phyloP scores from a whole-genome alignment of 2,113 vertebrate genomes.

The Bungarus multicinctus region DNA sequence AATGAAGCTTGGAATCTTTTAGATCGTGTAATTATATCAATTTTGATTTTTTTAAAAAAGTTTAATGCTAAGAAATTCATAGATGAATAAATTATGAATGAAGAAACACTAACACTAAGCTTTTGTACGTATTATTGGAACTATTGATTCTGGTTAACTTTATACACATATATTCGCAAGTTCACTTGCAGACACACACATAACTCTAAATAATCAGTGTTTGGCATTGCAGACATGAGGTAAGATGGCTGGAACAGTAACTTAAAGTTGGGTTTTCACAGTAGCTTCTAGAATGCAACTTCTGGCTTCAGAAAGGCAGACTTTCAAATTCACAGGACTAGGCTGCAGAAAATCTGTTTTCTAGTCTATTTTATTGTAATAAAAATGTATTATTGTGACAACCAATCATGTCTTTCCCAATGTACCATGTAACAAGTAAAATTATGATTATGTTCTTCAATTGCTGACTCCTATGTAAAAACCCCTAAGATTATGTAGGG shows the following conservation, averaged over 20 bases:
- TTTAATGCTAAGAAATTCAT: neutral
- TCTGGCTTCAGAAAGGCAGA: neutral
- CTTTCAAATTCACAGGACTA: neutral
- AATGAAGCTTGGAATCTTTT: conserved; percentile 92
- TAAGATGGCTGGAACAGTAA: neutral
- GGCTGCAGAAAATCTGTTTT: neutral
- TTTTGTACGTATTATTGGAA: neutral
- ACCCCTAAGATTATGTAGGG: neutral
- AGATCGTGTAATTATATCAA: conserved; percentile 75
- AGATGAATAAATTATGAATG: neutral
- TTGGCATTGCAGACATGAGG: neutral
- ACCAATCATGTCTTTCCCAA: neutral
- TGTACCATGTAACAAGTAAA: neutral
- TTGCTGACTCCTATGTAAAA: neutral
- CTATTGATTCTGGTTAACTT: neutral
- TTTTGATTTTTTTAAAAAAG: neutral
- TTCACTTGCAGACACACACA: neutral
- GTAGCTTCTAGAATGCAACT: neutral
- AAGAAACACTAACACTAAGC: neutral
- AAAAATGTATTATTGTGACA: neutral
- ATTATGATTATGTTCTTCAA: neutral
- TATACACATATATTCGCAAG: neutral
- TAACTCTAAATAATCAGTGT: neutral
- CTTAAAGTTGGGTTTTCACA: neutral
- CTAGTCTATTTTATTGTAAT: neutral